Conservation (phyloP, 2,797 vertebrate genomes). For the Leuciscus waleckii region DNA sequence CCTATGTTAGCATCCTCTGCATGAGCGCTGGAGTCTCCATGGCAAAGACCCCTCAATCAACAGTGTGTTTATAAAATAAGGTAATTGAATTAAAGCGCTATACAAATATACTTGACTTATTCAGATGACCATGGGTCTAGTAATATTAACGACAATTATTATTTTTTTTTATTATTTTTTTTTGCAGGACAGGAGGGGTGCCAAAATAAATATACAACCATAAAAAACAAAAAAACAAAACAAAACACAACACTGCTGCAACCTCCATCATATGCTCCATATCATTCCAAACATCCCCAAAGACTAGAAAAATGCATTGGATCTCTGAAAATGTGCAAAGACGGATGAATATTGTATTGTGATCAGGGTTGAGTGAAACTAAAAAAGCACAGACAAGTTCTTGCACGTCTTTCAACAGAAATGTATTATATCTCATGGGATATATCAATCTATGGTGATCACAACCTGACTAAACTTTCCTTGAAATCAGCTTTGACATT, state of each 20-base stretch:
- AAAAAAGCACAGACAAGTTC: not conserved
- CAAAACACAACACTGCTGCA: not conserved
- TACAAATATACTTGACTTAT: too few species aligned
- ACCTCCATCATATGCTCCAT: not conserved
- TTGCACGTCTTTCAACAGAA: constrained; percentile 10
- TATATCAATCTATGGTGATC: not conserved
- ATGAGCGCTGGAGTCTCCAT: not conserved
- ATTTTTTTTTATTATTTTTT: not conserved
- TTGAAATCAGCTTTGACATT: not conserved
- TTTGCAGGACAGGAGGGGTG: constrained; percentile 5
- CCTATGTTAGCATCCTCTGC: not conserved
- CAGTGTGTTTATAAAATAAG: constrained; percentile 34
- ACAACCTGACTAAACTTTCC: constrained; percentile 1
- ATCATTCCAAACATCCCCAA: not conserved
- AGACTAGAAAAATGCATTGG: not conserved
- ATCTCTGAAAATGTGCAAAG: not conserved
- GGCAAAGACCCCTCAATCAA: constrained; percentile 1
- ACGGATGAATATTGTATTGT: not conserved
- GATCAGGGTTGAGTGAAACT: not conserved
- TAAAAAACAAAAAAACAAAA: not conserved
- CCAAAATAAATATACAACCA: not conserved
- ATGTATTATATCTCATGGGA: not conserved
- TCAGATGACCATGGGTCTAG: constrained; percentile 23
- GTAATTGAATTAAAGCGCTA: too few species aligned
- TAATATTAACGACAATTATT: not conserved